Conservation (phyloP, 2,797 vertebrate species). For the Potorous gilbertii region DNA sequence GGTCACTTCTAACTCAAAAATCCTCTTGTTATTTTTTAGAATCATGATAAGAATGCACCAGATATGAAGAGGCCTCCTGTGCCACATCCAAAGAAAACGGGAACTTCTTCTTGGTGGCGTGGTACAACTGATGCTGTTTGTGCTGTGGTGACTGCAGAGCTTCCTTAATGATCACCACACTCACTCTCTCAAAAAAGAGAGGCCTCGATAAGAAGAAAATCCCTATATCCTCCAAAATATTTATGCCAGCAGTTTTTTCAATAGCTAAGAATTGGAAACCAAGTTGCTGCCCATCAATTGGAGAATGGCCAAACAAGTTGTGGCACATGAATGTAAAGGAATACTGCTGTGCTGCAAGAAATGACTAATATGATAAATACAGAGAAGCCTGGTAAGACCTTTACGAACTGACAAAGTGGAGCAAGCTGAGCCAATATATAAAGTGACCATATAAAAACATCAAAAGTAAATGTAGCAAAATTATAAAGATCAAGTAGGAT, state of each 20-base stretch:
- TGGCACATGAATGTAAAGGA: background rate
- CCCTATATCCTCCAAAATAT: too few species aligned
- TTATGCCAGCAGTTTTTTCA: too few species aligned
- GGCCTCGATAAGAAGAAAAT: too few species aligned
- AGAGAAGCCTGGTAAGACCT: background rate
- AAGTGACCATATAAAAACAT: too few species aligned
- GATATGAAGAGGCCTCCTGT: background rate
- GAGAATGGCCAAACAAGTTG: too few species aligned
- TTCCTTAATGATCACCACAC: background rate
- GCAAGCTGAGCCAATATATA: too few species aligned
- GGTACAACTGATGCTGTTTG: background rate
- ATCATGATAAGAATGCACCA: background rate
- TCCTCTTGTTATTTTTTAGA: background rate
- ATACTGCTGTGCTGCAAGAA: background rate
- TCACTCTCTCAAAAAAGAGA: background rate
- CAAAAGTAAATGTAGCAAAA: too few species aligned
- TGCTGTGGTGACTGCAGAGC: too few species aligned
- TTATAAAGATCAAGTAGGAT: too few species aligned
- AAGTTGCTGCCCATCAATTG: too few species aligned
- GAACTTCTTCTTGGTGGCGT: background rate
- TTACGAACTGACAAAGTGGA: background rate
- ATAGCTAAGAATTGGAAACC: too few species aligned
- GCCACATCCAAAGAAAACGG: background rate
- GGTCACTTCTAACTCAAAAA: background rate
- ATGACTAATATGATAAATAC: background rate